Conservation (phyloP, 37 sponge, comb jelly and placozoan species). For the Spongilla lacustris region DNA sequence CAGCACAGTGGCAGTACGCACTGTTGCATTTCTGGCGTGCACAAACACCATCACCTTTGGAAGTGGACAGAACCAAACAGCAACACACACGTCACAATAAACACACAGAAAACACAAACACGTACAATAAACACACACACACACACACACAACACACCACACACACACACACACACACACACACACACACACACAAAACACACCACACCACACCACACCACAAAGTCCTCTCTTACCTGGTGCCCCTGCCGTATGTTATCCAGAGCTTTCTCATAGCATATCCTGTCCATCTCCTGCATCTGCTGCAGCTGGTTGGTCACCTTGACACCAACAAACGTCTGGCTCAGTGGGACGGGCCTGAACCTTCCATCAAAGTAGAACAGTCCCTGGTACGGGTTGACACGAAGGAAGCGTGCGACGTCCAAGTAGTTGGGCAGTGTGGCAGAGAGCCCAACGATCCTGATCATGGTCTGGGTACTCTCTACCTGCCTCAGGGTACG, state of each 20-base stretch:
- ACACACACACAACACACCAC: slow-evolving; percentile 5
- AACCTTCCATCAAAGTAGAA: slow-evolving; percentile 97
- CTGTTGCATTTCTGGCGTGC: slow-evolving; percentile 95
- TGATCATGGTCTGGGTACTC: slow-evolving; percentile 91
- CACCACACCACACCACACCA: no score
- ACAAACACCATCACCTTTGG: slow-evolving; percentile 99
- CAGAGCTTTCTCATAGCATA: slow-evolving; percentile 96
- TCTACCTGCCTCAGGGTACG: slow-evolving; percentile 97
- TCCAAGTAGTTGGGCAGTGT: slow-evolving; percentile 98
- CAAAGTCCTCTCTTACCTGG: slow-evolving; percentile 82
- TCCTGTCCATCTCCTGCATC: slow-evolving; percentile 86
- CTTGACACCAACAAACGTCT: slow-evolving; percentile 92
- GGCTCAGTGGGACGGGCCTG: slow-evolving; percentile 93
- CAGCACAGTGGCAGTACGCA: slow-evolving; percentile 86
- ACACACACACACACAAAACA: slow-evolving; percentile 64
- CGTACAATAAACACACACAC: slow-evolving; percentile 6
- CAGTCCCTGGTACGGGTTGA: slow-evolving; percentile 87
- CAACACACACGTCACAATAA: no score
- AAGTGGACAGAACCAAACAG: no score
- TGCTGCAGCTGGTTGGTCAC: slow-evolving; percentile 71
- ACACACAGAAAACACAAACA: no score
- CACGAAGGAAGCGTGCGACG: slow-evolving; percentile 92
- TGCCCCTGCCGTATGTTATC: slow-evolving; percentile 74
- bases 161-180: slow-evolving; percentile 70
- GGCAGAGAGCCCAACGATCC: slow-evolving; percentile 98